These are phyloP conservation scores for Archips xylosteana DNA, from an alignment of 2,888 invertebrate species.

Conservation along the genomic window DNA sequence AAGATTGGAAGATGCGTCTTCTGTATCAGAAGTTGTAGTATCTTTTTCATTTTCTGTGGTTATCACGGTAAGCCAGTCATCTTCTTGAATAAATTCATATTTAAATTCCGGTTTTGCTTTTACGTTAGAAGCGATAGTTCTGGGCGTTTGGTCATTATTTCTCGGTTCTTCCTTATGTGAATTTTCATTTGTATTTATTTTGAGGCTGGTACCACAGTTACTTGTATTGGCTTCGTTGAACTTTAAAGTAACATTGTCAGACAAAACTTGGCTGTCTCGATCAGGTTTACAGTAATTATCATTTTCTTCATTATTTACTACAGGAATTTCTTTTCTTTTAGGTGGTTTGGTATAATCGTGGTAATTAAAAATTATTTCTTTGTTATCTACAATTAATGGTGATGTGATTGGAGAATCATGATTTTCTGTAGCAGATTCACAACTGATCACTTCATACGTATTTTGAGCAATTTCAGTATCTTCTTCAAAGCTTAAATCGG, in stretches of 20 bases:
- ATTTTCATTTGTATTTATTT: background rate
- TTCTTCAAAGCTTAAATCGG: slow-evolving; percentile 1
- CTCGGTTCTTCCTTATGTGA: background rate
- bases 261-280: background rate
- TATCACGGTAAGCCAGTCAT: slow-evolving; percentile 37
- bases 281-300: background rate
- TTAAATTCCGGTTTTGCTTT: slow-evolving; percentile 23
- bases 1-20: background rate
- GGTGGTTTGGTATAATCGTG: slow-evolving; percentile 33
- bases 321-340: slow-evolving; percentile 5
- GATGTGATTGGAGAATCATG: background rate
- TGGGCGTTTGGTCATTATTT: background rate
- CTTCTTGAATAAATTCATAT: slow-evolving; percentile 38
- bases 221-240: background rate
- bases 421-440: background rate
- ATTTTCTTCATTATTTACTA: background rate
- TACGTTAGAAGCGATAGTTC: too few relatives aligned
- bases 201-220: background rate
- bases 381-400: slow-evolving; percentile 28
- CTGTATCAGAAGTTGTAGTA: background rate
- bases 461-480: background rate
- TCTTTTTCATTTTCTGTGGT: slow-evolving; percentile 20
- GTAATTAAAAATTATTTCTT: slow-evolving; percentile 28
- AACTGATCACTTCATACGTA: background rate
- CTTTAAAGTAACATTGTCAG: background rate